phyloP scores from a whole-genome alignment of 2,113 vertebrate species.

The Bufo gargarizans region DNA sequence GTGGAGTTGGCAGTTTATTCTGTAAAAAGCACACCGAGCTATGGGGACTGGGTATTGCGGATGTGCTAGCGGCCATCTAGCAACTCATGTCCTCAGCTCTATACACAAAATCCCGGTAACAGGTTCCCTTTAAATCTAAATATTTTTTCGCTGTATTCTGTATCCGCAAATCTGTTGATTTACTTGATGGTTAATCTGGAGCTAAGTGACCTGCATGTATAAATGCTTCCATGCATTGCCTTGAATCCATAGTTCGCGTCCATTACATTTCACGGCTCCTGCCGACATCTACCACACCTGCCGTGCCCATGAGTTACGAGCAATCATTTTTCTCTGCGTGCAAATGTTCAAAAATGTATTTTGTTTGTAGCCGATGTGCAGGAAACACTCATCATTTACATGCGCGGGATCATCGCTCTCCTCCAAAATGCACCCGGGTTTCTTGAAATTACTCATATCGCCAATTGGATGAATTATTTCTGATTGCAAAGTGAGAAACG shows the following conservation, averaged over 20 bases:
- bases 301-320: conserved; percentile 26
- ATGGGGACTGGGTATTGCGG: too few relatives aligned
- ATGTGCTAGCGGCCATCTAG: too few relatives aligned
- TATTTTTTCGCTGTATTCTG: neutral
- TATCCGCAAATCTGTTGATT: neutral
- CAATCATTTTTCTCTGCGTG: conserved; percentile 36
- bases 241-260: conserved; percentile 7
- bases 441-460: conserved; percentile 11
- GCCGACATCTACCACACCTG: conserved; percentile 11
- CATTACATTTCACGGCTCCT: conserved; percentile 4
- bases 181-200: neutral
- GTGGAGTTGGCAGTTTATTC: too few relatives aligned
- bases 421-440: conserved; percentile 13
- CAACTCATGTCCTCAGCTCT: too few relatives aligned
- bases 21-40: too few relatives aligned
- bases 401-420: conserved; percentile 23
- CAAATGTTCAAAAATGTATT: conserved; percentile 35
- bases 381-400: conserved; percentile 32
- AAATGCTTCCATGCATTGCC: conserved; percentile 6
- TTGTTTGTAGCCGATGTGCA: neutral
- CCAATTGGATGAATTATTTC: conserved; percentile 39
- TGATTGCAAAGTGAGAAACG: conserved; percentile 12
- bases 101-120: too few relatives aligned
- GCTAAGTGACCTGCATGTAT: conserved; percentile 6
- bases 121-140: neutral